phyloP scores from a whole-genome alignment of 2,888 invertebrate genomes.

The Dryadula phaetusa region DNA sequence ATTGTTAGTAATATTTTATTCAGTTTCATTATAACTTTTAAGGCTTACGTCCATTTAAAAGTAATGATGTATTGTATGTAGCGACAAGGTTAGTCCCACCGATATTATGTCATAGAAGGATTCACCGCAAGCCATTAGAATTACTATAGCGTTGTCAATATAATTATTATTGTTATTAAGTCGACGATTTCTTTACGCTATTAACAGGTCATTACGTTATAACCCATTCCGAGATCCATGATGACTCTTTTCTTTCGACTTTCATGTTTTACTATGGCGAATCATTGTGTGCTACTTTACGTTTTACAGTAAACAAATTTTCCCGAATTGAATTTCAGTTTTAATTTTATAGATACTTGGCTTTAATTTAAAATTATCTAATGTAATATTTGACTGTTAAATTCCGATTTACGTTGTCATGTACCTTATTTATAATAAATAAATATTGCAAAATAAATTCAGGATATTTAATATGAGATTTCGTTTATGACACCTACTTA shows the following conservation, averaged over 20 bases:
- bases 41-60: conserved; percentile 28
- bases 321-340: neutral
- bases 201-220: neutral
- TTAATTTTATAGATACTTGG: neutral
- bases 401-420: no score
- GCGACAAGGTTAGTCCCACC: conserved; percentile 57
- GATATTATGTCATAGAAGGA: conserved; percentile 63
- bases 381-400: no score
- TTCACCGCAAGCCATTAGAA: conserved; percentile 54
- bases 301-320: no score
- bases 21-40: neutral
- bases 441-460: no score
- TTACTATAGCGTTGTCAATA: conserved; percentile 35
- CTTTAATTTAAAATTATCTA: neutral
- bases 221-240: no score
- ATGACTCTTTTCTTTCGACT: no score
- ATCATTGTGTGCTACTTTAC: no score
- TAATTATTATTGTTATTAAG: conserved; percentile 34
- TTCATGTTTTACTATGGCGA: no score
- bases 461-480: no score
- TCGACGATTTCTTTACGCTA: neutral
- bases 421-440: no score
- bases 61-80: conserved; percentile 61
- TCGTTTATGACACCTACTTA: no score
- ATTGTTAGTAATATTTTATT: neutral